Evolutionary conservation across 1,140 invertebrate species (phyloP).

Genomic region (Saccostrea cuccullata): DNA sequence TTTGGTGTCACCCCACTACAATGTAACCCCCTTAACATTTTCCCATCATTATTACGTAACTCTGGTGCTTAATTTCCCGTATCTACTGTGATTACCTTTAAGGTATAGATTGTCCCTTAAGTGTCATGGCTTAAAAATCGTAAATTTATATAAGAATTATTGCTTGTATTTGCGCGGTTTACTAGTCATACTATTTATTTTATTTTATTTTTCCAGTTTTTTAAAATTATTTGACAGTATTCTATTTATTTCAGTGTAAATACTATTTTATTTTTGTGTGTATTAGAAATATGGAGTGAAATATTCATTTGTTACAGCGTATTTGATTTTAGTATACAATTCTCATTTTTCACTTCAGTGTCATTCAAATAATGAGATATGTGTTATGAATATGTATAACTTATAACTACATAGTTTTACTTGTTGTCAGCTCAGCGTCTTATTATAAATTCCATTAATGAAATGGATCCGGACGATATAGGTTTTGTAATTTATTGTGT

Average conservation of each 20-base stretch:
- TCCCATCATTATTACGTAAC: not conserved
- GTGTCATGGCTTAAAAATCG: not conserved
- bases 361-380: not conserved
- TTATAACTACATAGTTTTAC: too few species aligned
- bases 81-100: slow-evolving; percentile 22
- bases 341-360: not conserved
- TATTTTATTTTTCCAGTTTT: not conserved
- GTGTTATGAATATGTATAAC: too few species aligned
- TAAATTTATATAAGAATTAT: not conserved
- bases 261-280: not conserved
- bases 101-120: not conserved
- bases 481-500: slow-evolving; percentile 2
- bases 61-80: not conserved
- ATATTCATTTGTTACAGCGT: too few species aligned
- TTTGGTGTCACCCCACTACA: not conserved
- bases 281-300: too few species aligned
- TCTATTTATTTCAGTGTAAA: slow-evolving; percentile 10
- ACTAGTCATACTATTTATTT: not conserved
- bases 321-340: too few species aligned
- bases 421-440: not conserved
- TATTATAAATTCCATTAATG: not conserved
- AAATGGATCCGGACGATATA: not conserved
- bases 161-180: not conserved
- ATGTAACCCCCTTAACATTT: not conserved
- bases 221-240: not conserved